These are phyloP conservation scores for Semibalanus balanoides DNA, from an alignment of 1,140 invertebrate genomes.

Conservation along the genomic window DNA sequence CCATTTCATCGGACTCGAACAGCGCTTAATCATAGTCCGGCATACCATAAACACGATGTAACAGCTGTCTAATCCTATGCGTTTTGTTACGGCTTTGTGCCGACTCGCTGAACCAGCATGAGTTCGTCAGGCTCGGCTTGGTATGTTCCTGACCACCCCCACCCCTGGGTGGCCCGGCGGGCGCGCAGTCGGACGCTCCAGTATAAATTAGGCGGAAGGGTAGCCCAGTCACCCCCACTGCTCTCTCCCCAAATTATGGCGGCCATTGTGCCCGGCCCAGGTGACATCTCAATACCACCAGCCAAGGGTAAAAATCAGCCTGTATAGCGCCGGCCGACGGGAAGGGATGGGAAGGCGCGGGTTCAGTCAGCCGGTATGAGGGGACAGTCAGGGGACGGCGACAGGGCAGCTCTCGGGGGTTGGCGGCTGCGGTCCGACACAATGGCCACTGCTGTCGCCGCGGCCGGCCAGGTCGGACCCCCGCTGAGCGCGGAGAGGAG, in stretches of 20 bases:
- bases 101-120: background rate
- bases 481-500: too few relatives aligned
- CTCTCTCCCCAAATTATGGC: background rate
- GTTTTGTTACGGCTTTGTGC: slow-evolving; percentile 7
- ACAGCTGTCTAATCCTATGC: background rate
- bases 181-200: background rate
- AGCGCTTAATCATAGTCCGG: background rate
- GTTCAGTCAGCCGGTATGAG: too few relatives aligned
- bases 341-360: too few relatives aligned
- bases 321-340: background rate
- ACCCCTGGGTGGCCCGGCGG: slow-evolving; percentile 4
- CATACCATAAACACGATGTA: background rate
- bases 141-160: background rate
- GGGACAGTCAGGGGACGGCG: background rate
- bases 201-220: background rate
- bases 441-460: background rate
- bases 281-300: background rate
- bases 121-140: too few relatives aligned
- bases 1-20: background rate
- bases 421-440: background rate
- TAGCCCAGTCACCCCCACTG: background rate
- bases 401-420: too few relatives aligned
- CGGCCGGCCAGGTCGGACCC: too few relatives aligned
- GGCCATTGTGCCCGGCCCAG: background rate
- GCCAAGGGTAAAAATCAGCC: slow-evolving; percentile 1